A percentile compares a stretch with the other conserved stretches of the same genome.
Conservation (phyloP, 2,797 vertebrate species). For the Alouatta caraya region DNA sequence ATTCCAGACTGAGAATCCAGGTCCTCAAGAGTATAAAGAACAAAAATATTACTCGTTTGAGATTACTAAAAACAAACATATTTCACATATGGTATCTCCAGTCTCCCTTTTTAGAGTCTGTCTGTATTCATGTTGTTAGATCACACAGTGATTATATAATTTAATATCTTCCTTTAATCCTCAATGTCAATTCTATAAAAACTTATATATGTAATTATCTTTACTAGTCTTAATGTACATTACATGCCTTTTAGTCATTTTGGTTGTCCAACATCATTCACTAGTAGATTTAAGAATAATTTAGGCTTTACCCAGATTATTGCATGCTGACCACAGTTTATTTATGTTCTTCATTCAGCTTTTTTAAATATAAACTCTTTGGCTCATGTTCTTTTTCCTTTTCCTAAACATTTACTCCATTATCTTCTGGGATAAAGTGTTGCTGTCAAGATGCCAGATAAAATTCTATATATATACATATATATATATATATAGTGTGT, state of each 20-base stretch:
- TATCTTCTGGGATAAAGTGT: neutral
- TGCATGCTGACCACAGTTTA: neutral
- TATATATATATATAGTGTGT: neutral
- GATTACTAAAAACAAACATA: neutral
- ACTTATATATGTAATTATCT: neutral
- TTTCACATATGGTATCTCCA: neutral
- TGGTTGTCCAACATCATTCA: neutral
- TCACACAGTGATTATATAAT: neutral
- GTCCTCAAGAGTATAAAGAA: neutral
- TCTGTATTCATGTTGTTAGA: neutral
- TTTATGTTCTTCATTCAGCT: neutral
- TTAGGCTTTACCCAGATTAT: neutral
- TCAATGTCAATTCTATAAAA: neutral
- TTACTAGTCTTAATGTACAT: too few relatives aligned
- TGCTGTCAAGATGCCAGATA: neutral
- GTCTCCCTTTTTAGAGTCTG: neutral
- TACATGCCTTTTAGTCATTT: neutral
- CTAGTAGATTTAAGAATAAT: neutral
- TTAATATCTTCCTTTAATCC: neutral
- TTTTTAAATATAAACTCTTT: neutral
- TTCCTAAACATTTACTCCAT: neutral
- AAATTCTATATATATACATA: neutral
- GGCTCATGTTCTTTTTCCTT: neutral
- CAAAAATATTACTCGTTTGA: too few relatives aligned
- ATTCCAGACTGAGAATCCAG: neutral